Percentiles rank a stretch among this genome's conserved stretches.
These are phyloP conservation scores for Microcaecilia unicolor DNA, from an alignment of 2,797 vertebrate genomes.

Conservation along the genomic window DNA sequence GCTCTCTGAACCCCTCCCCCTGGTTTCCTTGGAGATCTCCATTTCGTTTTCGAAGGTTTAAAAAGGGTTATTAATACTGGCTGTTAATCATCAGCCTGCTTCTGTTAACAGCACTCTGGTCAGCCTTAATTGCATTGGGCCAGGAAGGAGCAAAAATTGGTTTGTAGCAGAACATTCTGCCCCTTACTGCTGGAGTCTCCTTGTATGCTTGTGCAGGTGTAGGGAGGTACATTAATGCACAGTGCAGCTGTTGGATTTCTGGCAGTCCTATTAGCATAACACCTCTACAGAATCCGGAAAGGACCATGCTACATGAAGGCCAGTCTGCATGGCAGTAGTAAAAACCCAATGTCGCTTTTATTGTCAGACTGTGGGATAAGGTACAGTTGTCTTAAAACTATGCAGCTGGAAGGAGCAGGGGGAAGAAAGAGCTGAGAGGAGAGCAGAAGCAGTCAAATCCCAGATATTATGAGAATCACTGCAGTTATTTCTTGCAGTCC, in stretches of 20 bases:
- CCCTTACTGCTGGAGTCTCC: background rate
- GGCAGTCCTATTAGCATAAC: background rate
- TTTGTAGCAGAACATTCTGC: conserved; percentile 2
- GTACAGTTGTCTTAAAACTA: accelerated
- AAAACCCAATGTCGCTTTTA: accelerated
- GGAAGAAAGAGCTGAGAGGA: too few species aligned
- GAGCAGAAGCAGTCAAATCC: too few species aligned
- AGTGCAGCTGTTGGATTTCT: background rate
- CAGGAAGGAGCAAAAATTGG: conserved; percentile 10
- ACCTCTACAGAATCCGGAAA: accelerated
- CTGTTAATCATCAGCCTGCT: conserved; percentile 26
- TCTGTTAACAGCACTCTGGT: conserved; percentile 28
- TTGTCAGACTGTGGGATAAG: accelerated
- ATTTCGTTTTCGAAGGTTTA: conserved; percentile 24
- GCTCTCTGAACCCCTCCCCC: conserved; percentile 14
- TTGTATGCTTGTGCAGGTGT: background rate
- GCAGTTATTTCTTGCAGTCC: too few species aligned
- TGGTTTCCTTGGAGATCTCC: conserved; percentile 34
- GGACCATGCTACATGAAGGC: accelerated
- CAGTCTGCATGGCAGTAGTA: accelerated
- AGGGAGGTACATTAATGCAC: accelerated
- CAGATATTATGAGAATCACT: too few species aligned
- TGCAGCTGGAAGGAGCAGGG: accelerated
- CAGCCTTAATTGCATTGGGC: conserved; percentile 17
- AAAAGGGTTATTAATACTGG: conserved; percentile 34